These are phyloP conservation scores for Drosophila mimica DNA, from an alignment of 2,888 invertebrate genomes.

Conservation along the genomic window DNA sequence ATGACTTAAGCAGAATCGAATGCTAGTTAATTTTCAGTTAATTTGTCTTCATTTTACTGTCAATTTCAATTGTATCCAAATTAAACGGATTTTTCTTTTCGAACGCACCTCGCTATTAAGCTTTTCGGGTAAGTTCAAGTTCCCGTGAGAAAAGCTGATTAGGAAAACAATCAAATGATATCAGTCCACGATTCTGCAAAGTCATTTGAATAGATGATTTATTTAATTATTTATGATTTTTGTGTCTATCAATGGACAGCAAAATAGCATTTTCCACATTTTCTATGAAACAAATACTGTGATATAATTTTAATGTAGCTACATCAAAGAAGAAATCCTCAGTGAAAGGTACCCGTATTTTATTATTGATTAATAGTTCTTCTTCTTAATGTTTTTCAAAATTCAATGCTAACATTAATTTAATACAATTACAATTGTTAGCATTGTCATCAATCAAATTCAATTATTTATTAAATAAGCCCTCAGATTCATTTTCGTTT, in stretches of 20 bases:
- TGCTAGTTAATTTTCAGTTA: not conserved
- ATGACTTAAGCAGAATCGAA: not conserved
- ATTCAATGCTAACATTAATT: not conserved
- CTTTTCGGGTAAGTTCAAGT: not conserved
- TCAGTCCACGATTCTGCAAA: not conserved
- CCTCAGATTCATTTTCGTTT: slow-evolving; percentile 1
- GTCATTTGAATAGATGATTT: not conserved
- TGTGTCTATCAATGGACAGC: not conserved
- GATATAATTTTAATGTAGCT: not conserved
- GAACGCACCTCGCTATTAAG: not conserved
- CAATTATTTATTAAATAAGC: slow-evolving; percentile 24
- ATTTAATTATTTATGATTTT: not conserved
- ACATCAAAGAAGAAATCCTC: not conserved
- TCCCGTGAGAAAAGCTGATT: not conserved
- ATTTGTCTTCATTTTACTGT: not conserved
- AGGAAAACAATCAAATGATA: not conserved
- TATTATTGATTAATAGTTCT: not conserved
- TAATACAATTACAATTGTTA: not conserved
- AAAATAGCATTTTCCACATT: not conserved
- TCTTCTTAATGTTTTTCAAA: not conserved
- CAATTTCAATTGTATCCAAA: not conserved
- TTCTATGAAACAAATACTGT: not conserved
- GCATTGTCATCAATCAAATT: slow-evolving; percentile 16
- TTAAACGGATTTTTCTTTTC: not conserved
- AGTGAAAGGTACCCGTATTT: slow-evolving; percentile 8